Conservation (phyloP, 2,888 invertebrate species). For the Horisme vitalbata region DNA sequence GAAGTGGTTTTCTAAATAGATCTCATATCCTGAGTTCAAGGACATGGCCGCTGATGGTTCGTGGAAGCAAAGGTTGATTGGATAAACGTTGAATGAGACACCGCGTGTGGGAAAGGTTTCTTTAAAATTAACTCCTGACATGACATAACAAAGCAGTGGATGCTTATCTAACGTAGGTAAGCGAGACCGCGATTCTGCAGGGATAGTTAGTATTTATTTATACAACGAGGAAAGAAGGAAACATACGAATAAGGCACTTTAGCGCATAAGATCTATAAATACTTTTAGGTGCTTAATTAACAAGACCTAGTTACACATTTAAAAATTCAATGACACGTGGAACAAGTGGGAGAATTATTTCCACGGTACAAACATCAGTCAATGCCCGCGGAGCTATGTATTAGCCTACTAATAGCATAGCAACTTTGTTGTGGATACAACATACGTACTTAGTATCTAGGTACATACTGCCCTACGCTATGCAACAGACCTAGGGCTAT, state of each 20-base stretch:
- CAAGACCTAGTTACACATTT: constrained; percentile 21
- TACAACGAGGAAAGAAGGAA: background rate
- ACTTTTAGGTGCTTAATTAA: constrained; percentile 18
- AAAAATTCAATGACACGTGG: constrained; percentile 27
- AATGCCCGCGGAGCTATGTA: constrained; percentile 32
- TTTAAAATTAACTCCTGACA: background rate
- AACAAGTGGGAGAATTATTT: constrained; percentile 20
- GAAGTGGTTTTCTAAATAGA: constrained; percentile 18
- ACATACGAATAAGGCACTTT: background rate
- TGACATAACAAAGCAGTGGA: too few species aligned
- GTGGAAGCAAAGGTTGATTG: constrained; percentile 18
- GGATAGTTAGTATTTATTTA: too few species aligned
- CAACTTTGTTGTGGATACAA: constrained; percentile 31
- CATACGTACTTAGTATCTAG: background rate
- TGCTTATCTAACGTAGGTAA: too few species aligned
- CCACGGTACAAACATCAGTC: constrained; percentile 22
- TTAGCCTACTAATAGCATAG: constrained; percentile 33
- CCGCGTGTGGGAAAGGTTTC: constrained; percentile 12
- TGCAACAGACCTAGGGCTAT: constrained; percentile 7
- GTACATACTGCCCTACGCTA: background rate
- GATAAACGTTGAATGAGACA: constrained; percentile 14
- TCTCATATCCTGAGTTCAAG: constrained; percentile 16
- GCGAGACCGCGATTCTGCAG: too few species aligned
- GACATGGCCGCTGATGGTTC: constrained; percentile 14
- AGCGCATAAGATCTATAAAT: too few species aligned